These are phyloP conservation scores for Meghimatium bilineatum DNA, from an alignment of 2,888 invertebrate genomes.

Conservation along the genomic window DNA sequence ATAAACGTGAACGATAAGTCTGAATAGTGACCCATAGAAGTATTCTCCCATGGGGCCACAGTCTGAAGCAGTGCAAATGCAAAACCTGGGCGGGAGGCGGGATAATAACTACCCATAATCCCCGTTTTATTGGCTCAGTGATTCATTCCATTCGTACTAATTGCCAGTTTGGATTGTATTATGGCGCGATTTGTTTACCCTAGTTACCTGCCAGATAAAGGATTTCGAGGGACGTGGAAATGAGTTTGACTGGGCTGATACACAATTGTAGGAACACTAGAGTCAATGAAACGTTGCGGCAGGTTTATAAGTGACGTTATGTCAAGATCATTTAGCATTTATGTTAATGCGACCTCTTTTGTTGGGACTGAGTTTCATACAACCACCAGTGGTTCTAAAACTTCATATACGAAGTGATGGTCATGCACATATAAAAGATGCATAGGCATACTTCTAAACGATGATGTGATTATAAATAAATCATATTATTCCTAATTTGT, in stretches of 20 bases:
- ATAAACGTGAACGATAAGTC: too few relatives aligned
- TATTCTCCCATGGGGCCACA: too few relatives aligned
- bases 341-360: not conserved
- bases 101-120: not conserved
- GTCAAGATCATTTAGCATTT: not conserved
- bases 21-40: too few relatives aligned
- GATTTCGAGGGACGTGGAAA: not conserved
- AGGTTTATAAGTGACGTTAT: too few relatives aligned
- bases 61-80: not conserved
- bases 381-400: too few relatives aligned
- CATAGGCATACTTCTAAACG: too few relatives aligned
- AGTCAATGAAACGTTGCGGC: not conserved
- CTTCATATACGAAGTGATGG: too few relatives aligned
- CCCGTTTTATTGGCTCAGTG: not conserved
- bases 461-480: too few relatives aligned
- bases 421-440: too few relatives aligned
- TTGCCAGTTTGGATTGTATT: constrained; percentile 11
- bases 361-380: too few relatives aligned
- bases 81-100: not conserved
- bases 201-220: constrained; percentile 12
- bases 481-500: too few relatives aligned
- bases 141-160: not conserved
- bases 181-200: constrained; percentile 13
- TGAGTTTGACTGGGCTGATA: not conserved
- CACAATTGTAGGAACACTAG: not conserved